A percentile compares a stretch with the other conserved stretches of the same genome.
Evolutionary conservation across 2,797 vertebrate genomes (phyloP).

Genomic region (Paguma larvata): DNA sequence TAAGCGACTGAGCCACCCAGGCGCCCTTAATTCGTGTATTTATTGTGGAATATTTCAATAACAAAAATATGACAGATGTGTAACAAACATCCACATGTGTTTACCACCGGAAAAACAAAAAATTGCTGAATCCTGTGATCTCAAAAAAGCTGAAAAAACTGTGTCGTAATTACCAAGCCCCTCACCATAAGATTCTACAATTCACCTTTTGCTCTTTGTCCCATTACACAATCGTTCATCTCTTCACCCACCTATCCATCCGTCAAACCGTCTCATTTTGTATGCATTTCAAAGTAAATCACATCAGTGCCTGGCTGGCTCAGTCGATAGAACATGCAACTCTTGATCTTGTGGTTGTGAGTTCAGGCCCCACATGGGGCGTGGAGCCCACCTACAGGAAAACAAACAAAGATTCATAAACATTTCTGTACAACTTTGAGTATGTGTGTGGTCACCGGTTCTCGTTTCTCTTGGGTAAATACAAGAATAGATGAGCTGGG

Average conservation of each 20-base stretch:
- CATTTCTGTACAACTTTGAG: background rate
- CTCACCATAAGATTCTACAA: background rate
- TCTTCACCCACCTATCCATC: background rate
- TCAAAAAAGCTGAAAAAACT: background rate
- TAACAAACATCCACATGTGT: background rate
- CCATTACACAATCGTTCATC: background rate
- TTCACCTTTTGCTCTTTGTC: background rate
- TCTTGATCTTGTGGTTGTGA: background rate
- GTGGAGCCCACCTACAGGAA: background rate
- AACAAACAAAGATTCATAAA: background rate
- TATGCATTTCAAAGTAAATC: conserved; percentile 10
- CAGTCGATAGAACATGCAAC: background rate
- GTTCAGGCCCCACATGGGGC: background rate
- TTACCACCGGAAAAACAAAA: background rate
- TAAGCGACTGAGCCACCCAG: too few relatives aligned
- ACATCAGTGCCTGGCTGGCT: background rate
- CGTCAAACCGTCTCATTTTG: background rate
- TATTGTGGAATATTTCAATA: background rate
- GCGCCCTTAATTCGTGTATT: background rate
- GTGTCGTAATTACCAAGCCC: background rate
- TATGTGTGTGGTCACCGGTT: background rate
- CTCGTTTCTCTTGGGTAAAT: background rate
- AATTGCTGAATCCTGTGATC: background rate
- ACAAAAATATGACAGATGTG: background rate
- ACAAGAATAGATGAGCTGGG: background rate